Conservation (phyloP, 2,113 vertebrate genomes). For the Hyaena hyaena region DNA sequence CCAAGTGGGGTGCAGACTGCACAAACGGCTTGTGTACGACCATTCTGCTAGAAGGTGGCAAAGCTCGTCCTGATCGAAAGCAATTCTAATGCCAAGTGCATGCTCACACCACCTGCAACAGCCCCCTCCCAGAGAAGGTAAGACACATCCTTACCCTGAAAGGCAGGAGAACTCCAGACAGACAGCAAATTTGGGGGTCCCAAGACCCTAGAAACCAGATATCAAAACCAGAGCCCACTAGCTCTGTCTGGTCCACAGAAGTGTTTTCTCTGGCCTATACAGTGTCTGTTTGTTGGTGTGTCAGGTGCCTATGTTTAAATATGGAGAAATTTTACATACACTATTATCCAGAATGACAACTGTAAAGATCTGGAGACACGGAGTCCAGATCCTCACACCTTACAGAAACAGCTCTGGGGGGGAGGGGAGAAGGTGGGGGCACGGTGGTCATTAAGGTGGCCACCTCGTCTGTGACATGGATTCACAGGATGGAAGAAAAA, state of each 20-base stretch:
- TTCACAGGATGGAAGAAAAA: background rate
- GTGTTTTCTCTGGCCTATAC: background rate
- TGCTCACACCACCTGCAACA: background rate
- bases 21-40: background rate
- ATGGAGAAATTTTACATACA: background rate
- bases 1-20: background rate
- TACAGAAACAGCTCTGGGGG: background rate
- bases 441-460: background rate
- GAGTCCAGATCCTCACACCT: background rate
- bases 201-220: background rate
- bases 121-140: background rate
- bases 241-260: fast-evolving
- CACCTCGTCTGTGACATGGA: background rate
- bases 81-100: background rate
- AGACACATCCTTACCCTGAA: background rate
- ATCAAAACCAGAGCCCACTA: background rate
- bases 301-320: background rate
- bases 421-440: background rate
- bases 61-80: background rate
- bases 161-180: fast-evolving
- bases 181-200: background rate
- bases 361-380: background rate
- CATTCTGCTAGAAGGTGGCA: background rate
- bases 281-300: background rate
- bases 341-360: background rate